Evolutionary conservation across 2,113 vertebrate species (phyloP).

Genomic region (Colossoma macropomum): DNA sequence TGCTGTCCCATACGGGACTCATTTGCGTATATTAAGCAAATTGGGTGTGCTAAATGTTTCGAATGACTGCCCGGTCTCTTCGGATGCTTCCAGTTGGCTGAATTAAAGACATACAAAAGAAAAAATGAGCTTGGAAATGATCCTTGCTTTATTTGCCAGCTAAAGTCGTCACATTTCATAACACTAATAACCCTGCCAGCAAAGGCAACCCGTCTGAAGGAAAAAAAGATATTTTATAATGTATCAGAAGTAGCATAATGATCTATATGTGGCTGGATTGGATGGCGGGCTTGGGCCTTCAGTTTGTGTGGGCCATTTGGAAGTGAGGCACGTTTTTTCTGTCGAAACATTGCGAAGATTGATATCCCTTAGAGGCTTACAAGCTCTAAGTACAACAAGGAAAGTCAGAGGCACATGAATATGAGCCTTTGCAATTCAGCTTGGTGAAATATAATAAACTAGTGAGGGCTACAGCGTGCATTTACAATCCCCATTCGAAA

Average conservation of each 20-base stretch:
- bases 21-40: constrained; percentile 6
- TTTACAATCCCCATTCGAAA: neutral
- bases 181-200: constrained; percentile 51
- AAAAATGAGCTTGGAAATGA: constrained; percentile 47
- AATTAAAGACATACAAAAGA: constrained; percentile 35
- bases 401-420: constrained; percentile 28
- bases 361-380: constrained; percentile 60
- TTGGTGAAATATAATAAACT: neutral
- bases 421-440: neutral
- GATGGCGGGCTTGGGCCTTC: neutral
- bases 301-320: constrained; percentile 45
- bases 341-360: constrained; percentile 63
- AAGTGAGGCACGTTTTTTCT: constrained; percentile 57
- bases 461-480: neutral
- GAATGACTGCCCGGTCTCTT: constrained; percentile 8
- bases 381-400: constrained; percentile 62
- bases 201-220: constrained; percentile 38
- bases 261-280: constrained; percentile 46
- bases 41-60: neutral
- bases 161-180: constrained; percentile 52
- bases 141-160: constrained; percentile 48
- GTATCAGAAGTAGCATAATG: constrained; percentile 60
- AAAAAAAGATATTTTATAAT: constrained; percentile 48
- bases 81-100: constrained; percentile 24
- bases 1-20: neutral